Evolutionary conservation across 1,140 invertebrate species (phyloP).

Genomic region (Polypedilum vanderplanki): DNA sequence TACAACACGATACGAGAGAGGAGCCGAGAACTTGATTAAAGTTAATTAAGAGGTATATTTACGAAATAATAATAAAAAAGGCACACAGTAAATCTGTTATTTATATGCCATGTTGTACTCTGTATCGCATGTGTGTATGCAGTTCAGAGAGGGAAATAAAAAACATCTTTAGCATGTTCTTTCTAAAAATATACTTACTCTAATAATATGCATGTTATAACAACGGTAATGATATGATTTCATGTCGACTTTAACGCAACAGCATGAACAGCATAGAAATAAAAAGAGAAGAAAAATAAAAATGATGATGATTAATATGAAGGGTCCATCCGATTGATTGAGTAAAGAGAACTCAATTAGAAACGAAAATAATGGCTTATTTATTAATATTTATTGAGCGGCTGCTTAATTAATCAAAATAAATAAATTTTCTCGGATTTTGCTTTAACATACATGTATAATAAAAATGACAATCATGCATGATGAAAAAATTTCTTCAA

Average conservation of each 20-base stretch:
- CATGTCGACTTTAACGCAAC: background rate
- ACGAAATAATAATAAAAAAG: constrained; percentile 11
- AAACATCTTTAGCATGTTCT: constrained; percentile 11
- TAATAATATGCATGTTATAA: constrained; percentile 21
- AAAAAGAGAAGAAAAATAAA: no score
- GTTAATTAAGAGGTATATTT: constrained; percentile 19
- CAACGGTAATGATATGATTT: constrained; percentile 28
- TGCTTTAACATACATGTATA: no score
- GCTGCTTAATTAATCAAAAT: constrained; percentile 25
- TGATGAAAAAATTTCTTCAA: no score
- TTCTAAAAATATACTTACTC: constrained; percentile 24
- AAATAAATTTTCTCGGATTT: background rate
- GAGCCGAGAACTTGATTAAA: constrained; percentile 17
- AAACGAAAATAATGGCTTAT: constrained; percentile 9
- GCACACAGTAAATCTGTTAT: background rate
- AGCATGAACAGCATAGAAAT: no score
- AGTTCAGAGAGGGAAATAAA: background rate
- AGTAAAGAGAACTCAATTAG: constrained; percentile 16
- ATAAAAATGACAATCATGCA: no score
- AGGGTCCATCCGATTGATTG: background rate
- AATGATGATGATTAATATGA: constrained; percentile 22
- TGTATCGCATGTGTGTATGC: background rate
- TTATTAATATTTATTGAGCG: constrained; percentile 24
- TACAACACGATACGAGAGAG: background rate
- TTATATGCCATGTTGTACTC: background rate